Conservation (phyloP, 2,888 invertebrate genomes). For the Platerodrilus igneus region DNA sequence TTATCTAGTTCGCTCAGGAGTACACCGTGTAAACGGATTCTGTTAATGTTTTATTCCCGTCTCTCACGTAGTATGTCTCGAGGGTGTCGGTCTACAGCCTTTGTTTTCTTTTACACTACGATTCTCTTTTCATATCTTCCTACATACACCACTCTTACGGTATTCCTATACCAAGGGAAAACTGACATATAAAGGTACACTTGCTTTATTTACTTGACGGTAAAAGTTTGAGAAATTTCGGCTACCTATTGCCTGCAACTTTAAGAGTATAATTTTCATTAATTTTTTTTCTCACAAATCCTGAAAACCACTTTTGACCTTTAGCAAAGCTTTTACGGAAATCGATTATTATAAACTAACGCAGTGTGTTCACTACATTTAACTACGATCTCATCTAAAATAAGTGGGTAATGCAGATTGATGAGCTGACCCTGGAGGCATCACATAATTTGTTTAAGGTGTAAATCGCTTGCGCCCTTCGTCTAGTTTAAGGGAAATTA, state of each 20-base stretch:
- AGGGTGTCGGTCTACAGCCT: conserved; percentile 37
- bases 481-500: conserved; percentile 16
- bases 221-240: conserved; percentile 40
- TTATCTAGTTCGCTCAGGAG: conserved; percentile 19
- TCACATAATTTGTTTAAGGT: conserved; percentile 2
- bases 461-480: conserved; percentile 8
- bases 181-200: conserved; percentile 40
- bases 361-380: too few species aligned
- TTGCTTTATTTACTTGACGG: conserved; percentile 41
- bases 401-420: conserved; percentile 1
- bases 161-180: conserved; percentile 40
- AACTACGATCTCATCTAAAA: conserved; percentile 1
- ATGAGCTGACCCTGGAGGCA: conserved; percentile 6
- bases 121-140: conserved; percentile 46
- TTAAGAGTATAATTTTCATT: conserved; percentile 3
- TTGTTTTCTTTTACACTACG: conserved; percentile 45
- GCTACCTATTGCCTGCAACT: too few species aligned
- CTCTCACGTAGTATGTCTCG: conserved; percentile 37
- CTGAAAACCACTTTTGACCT: too few species aligned
- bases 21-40: conserved; percentile 22
- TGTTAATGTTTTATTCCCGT: conserved; percentile 31
- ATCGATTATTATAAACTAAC: too few species aligned
- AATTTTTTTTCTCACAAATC: not conserved
- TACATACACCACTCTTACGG: conserved; percentile 43
- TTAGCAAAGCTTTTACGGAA: too few species aligned